A percentile compares a stretch with the other conserved stretches of the same genome.
Conservation (phyloP, 2,797 vertebrate species). For the Ciconia nigra region DNA sequence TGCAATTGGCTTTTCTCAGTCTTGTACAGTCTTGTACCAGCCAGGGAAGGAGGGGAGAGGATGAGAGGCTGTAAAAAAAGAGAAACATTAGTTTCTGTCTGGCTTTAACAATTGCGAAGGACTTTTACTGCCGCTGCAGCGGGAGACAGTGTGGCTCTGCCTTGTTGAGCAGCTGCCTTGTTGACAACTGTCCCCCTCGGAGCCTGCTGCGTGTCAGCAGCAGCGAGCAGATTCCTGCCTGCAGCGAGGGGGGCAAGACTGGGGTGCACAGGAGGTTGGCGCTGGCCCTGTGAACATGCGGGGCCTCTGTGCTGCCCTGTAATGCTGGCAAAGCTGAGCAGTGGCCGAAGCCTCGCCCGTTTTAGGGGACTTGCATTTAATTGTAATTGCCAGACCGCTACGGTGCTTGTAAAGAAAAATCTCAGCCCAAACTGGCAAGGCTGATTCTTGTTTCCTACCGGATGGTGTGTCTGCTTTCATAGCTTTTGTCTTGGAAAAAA, state of each 20-base stretch:
- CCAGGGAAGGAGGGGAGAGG: not conserved
- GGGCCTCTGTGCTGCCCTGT: not conserved
- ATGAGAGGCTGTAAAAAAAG: not conserved
- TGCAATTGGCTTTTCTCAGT: not conserved
- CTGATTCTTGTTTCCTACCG: rapidly evolving
- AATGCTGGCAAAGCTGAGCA: not conserved
- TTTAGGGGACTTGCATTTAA: not conserved
- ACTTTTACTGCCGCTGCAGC: not conserved
- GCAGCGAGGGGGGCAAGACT: not conserved
- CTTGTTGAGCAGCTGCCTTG: not conserved
- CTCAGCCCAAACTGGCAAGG: not conserved
- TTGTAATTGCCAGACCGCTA: not conserved
- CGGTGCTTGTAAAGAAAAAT: not conserved
- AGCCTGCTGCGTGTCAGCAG: not conserved
- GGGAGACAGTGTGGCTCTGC: not conserved
- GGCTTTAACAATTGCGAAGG: not conserved
- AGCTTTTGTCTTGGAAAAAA: not conserved
- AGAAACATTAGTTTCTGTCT: not conserved
- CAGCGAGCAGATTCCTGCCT: not conserved
- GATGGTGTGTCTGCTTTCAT: not conserved
- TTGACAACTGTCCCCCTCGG: not conserved
- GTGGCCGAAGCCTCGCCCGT: not conserved
- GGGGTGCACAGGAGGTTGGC: rapidly evolving
- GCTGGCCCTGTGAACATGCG: not conserved
- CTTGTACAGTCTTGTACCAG: not conserved